Conservation (phyloP, 1,140 invertebrate species). For the Cepaea nemoralis region DNA sequence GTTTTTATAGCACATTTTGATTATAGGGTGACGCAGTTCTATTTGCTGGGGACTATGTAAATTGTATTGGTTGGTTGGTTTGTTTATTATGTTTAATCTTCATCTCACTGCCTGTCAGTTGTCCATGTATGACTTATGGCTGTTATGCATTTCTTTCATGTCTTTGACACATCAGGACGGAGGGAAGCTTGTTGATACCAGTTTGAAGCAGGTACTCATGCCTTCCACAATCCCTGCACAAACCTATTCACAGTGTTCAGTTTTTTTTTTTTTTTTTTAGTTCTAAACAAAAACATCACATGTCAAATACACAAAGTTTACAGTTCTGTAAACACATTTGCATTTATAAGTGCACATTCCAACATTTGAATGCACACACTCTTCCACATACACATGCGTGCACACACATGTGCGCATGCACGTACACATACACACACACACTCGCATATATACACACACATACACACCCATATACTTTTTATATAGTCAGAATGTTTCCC, state of each 20-base stretch:
- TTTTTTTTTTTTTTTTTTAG: not conserved
- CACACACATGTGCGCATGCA: no score
- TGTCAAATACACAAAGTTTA: no score
- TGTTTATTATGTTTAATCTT: not conserved
- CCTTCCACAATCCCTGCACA: not conserved
- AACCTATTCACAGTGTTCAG: not conserved
- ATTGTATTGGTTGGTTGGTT: not conserved
- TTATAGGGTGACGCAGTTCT: not conserved
- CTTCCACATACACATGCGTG: no score
- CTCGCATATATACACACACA: no score
- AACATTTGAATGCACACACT: no score
- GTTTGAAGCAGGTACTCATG: constrained; percentile 30
- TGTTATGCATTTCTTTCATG: constrained; percentile 16
- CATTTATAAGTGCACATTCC: no score
- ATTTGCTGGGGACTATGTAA: not conserved
- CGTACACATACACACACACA: no score
- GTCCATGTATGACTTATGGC: not conserved
- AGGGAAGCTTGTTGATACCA: constrained; percentile 28
- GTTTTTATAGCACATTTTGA: no score
- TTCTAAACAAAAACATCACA: no score
- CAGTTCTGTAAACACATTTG: no score
- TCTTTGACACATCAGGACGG: not conserved
- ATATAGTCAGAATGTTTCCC: no score
- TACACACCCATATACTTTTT: no score
- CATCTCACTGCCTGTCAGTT: not conserved